A percentile compares a stretch with the other conserved stretches of the same genome.
phyloP scores from a whole-genome alignment of 2,797 vertebrate species.

The Corythornis leucogaster region DNA sequence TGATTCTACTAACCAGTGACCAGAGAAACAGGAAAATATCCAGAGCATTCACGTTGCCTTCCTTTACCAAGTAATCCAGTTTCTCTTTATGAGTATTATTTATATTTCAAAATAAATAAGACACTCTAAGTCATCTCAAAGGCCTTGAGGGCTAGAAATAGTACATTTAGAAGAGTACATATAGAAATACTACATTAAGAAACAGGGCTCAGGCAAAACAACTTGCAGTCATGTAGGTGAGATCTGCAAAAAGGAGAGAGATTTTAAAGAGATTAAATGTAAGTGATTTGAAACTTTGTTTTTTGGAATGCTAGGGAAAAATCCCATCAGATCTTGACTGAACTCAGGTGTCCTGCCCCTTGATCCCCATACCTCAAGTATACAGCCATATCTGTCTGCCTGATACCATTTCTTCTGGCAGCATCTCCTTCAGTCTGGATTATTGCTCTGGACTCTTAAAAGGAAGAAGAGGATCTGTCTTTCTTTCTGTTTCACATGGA shows the following conservation, averaged over 20 bases:
- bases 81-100: background rate
- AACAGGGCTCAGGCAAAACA: background rate
- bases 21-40: background rate
- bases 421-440: background rate
- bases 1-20: background rate
- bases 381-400: background rate
- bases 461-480: background rate
- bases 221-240: background rate
- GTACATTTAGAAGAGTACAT: background rate
- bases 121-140: background rate
- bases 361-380: background rate
- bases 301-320: background rate
- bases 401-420: background rate
- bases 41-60: background rate
- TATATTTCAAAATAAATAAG: background rate
- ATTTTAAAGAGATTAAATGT: background rate
- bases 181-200: background rate
- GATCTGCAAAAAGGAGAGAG: background rate
- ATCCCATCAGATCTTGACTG: background rate
- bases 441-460: background rate
- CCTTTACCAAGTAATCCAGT: background rate
- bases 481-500: fast-evolving
- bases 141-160: background rate
- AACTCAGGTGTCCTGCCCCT: background rate
- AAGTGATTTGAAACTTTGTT: background rate